Conservation (phyloP, 1,140 invertebrate species). For the Zaprionus kolodkinae region DNA sequence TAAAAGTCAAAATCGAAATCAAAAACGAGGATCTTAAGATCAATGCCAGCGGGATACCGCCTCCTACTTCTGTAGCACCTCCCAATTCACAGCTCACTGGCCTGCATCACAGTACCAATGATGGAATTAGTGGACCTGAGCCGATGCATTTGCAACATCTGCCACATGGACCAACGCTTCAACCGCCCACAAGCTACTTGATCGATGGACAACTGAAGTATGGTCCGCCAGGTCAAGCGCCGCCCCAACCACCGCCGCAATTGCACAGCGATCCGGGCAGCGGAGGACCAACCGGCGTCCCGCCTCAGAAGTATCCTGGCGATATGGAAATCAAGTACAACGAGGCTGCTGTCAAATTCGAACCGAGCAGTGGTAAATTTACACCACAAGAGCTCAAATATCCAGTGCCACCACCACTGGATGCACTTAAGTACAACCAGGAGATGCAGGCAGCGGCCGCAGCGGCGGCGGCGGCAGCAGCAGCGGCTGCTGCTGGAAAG, state of each 20-base stretch:
- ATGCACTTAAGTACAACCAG: conserved; percentile 81
- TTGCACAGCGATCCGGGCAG: conserved; percentile 63
- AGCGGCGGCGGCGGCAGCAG: conserved; percentile 58
- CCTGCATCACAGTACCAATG: conserved; percentile 29
- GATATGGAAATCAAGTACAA: conserved; percentile 79
- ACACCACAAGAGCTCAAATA: conserved; percentile 79
- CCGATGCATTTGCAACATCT: conserved; percentile 66
- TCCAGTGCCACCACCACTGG: conserved; percentile 69
- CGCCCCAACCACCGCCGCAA: conserved; percentile 67
- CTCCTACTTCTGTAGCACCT: conserved; percentile 42
- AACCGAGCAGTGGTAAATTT: conserved; percentile 53
- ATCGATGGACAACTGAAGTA: conserved; percentile 79
- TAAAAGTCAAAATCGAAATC: conserved; percentile 84
- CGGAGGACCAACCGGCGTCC: conserved; percentile 17
- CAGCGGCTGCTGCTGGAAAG: conserved; percentile 65
- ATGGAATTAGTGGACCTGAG: conserved; percentile 31
- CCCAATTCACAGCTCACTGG: conserved; percentile 37
- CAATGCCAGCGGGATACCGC: conserved; percentile 49
- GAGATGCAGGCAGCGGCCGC: conserved; percentile 77
- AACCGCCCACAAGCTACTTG: conserved; percentile 68
- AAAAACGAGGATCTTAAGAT: conserved; percentile 78
- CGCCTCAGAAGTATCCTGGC: conserved; percentile 75
- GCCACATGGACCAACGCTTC: conserved; percentile 49
- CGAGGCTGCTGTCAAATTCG: conserved; percentile 62
- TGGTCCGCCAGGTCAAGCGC: conserved; percentile 52